Base-by-base conservation (phyloP, 1,140 invertebrate genomes). In the Pinna nobilis region DNA sequence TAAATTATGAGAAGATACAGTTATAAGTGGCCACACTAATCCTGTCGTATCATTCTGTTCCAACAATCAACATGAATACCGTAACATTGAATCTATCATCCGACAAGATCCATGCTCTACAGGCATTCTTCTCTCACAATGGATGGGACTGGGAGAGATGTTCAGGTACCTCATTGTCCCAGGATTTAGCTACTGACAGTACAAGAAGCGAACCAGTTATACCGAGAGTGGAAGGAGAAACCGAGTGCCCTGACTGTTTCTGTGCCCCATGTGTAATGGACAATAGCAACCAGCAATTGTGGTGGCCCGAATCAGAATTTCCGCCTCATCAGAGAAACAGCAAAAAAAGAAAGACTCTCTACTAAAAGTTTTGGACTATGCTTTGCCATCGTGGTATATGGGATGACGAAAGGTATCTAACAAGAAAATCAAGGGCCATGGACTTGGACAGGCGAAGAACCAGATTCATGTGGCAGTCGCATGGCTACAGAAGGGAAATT, bases 341-440 rank as follows among this genome's bases (percentile, higher is more conserved):
- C 3, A 15, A 9, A 37, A 35, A 35, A 25, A 33, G 57, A 18
- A 60, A 1, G 20, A 39, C 33, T 15, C 30, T 35, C 3, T 60
- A 60, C 37, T 23, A 23, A 20, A 33, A 20, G 20, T 60, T 60
- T 39, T 60, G 57, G 32, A 60, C 57, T 4, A 60, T 60, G 57
- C 23, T 1, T 9, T 23, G 30, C 1, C 35, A 60, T 39, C 57
- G 32, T 37, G 57, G 57, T 30, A 20, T 60, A 20, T 60, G 57
- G 57, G 57, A 60, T 9, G 57, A 60, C 25, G 32, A 33, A 9
- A 30, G 57, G 1, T 60, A 60, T 20, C 7, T 60, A 18, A 32
- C 30, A 9, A 35, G 32, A 37, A 60, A 60, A 60, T 39, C 23
- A 11, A 37, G 25, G 13, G 57, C 57, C 13, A n/a, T 60, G 3